Base-by-base conservation (phyloP, 2,888 invertebrate genomes). In the Trissolcus japonicus region DNA sequence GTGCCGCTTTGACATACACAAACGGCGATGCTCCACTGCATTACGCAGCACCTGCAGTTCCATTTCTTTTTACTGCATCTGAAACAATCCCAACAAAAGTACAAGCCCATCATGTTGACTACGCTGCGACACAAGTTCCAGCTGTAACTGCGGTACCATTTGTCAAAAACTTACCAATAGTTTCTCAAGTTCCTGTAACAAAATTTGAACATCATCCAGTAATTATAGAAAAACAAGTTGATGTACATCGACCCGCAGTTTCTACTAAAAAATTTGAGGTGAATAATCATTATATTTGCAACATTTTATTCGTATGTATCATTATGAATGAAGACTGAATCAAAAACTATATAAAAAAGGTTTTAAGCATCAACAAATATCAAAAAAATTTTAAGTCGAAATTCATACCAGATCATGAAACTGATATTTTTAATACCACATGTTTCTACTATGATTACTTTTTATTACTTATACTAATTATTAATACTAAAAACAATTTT, bases 161-260 rank as follows among this genome's bases (percentile, higher is more conserved):
- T 69, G 85, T 89, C 40, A 87, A 87, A 63, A 88, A 87, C 75
- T 89, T 91, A n/a, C 90, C 90, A 25, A 90, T 90, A 17, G 89
- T 90, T 2, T 90, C 90, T 68, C 89, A 90, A 78, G 89, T 91
- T 2, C 91, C 91, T 43, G 89, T 91, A 6, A 90, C 90, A 13
- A 89, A 89, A 21, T 85, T 88, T 77, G 89, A 90, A 79, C 89
- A 90, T 60, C 90, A 90, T 48, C 92, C 90, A 4, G 90, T 90
- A 16, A 88, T 91, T 17, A 86, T 91, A 55, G 90, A 92, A 78
- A 91, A 92, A 79, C 90, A 91, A 53, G 89, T 92, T 13, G 92
- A 92, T 82, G 91, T 92, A 17, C 90, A 91, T 4, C 92, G 92
- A 80, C 92, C 92, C 0, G 92, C 91, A 2, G 88, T 90, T 7